These are phyloP conservation scores for Sarcoramphus papa DNA, from an alignment of 2,797 vertebrate species.

Conservation along the genomic window DNA sequence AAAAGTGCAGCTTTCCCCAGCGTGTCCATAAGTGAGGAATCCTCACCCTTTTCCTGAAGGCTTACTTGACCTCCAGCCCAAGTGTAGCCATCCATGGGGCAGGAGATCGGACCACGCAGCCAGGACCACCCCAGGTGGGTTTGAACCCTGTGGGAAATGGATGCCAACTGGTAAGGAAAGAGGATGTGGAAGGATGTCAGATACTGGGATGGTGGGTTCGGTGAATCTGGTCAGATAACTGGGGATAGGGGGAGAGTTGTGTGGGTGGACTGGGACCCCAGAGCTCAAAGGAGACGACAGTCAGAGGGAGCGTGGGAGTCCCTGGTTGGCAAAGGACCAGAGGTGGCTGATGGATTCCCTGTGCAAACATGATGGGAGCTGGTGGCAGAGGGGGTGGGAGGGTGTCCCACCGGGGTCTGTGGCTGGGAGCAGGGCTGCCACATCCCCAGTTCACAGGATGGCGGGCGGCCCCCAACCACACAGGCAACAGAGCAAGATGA, in stretches of 20 bases:
- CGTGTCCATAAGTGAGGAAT: neutral
- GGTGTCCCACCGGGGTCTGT: neutral
- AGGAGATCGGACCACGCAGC: neutral
- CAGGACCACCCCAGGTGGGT: neutral
- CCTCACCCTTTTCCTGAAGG: neutral
- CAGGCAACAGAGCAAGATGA: neutral
- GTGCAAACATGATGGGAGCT: neutral
- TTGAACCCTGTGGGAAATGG: neutral
- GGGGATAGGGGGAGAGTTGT: neutral
- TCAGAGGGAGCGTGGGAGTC: neutral
- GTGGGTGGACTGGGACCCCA: neutral
- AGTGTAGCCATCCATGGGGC: neutral
- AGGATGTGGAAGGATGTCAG: neutral
- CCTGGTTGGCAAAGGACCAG: accelerated
- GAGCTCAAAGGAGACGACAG: neutral
- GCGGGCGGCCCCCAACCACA: neutral
- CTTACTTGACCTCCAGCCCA: neutral
- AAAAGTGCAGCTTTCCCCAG: neutral
- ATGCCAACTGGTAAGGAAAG: neutral
- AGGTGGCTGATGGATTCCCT: neutral
- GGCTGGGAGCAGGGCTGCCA: neutral
- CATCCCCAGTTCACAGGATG: neutral
- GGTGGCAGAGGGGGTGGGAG: neutral
- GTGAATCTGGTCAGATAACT: neutral
- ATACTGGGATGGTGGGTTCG: neutral